Percentiles rank a stretch among this genome's conserved stretches.
phyloP scores from a whole-genome alignment of 1,140 invertebrate genomes.

The Thaumetopoea pityocampa region DNA sequence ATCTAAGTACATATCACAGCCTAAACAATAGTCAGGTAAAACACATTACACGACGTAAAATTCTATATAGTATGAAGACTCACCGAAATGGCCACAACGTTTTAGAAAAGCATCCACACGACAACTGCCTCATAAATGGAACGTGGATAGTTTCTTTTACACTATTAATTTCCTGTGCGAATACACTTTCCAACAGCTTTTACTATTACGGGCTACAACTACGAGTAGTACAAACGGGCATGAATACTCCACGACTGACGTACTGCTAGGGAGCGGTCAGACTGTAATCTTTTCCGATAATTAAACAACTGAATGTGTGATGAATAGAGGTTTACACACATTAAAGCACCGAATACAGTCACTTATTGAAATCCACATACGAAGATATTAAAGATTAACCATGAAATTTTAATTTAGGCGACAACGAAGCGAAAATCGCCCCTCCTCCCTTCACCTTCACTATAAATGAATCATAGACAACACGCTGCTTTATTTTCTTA shows the following conservation, averaged over 20 bases:
- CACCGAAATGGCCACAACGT: conserved; percentile 68
- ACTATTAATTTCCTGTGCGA: conserved; percentile 60
- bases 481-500: conserved; percentile 4
- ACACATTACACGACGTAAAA: conserved; percentile 56
- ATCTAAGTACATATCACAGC: conserved; percentile 6
- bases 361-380: conserved; percentile 53
- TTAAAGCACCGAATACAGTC: conserved; percentile 40
- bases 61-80: conserved; percentile 46
- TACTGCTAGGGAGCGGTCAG: conserved; percentile 70
- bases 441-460: conserved; percentile 72
- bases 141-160: conserved; percentile 72
- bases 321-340: conserved; percentile 36
- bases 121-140: conserved; percentile 51
- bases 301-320: conserved; percentile 27
- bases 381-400: conserved; percentile 48
- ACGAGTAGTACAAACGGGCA: conserved; percentile 70
- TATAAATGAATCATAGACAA: conserved; percentile 60
- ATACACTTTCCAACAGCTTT: conserved; percentile 74
- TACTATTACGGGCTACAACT: conserved; percentile 68
- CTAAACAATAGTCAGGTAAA: conserved; percentile 24
- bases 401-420: conserved; percentile 54
- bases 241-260: conserved; percentile 69
- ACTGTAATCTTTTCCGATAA: conserved; percentile 46
- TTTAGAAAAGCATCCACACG: conserved; percentile 40
- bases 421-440: conserved; percentile 71